These are phyloP conservation scores for Brachyalestes nurse DNA, from an alignment of 2,797 vertebrate species.

Conservation along the genomic window DNA sequence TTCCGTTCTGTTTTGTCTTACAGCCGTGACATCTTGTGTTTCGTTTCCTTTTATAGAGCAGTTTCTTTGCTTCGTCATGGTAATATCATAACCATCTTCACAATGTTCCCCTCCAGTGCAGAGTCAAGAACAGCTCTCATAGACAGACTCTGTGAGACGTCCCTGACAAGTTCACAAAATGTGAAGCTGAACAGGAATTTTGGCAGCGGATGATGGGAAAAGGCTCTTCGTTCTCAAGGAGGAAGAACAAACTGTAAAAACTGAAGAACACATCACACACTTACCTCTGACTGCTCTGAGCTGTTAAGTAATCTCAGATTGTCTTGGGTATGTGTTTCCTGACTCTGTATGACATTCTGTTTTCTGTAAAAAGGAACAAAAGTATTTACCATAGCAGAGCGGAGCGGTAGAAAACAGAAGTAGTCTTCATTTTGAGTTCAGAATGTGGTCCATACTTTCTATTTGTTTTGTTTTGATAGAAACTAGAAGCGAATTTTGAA, in stretches of 20 bases:
- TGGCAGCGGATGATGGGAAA: background rate
- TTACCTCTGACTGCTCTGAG: too few species aligned
- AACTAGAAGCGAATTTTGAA: background rate
- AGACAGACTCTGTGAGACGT: background rate
- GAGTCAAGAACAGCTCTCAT: background rate
- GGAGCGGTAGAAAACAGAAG: too few species aligned
- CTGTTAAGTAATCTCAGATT: too few species aligned
- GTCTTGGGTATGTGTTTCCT: too few species aligned
- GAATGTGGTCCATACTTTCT: too few species aligned
- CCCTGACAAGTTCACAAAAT: background rate
- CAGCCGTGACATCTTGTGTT: background rate
- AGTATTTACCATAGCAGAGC: too few species aligned
- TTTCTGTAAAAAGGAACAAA: too few species aligned
- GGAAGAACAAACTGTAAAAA: background rate
- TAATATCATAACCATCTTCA: background rate
- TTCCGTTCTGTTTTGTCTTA: constrained; percentile 26
- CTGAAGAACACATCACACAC: background rate
- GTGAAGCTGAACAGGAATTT: background rate
- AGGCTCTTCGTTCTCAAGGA: background rate
- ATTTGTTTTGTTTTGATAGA: too few species aligned
- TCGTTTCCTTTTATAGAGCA: constrained; percentile 2
- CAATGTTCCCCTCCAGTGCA: constrained; percentile 2
- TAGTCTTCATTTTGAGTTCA: too few species aligned
- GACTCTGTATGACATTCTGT: too few species aligned
- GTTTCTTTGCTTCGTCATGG: background rate